Evolutionary conservation across 2,797 vertebrate genomes (phyloP).

Genomic region (Mus spretus): DNA sequence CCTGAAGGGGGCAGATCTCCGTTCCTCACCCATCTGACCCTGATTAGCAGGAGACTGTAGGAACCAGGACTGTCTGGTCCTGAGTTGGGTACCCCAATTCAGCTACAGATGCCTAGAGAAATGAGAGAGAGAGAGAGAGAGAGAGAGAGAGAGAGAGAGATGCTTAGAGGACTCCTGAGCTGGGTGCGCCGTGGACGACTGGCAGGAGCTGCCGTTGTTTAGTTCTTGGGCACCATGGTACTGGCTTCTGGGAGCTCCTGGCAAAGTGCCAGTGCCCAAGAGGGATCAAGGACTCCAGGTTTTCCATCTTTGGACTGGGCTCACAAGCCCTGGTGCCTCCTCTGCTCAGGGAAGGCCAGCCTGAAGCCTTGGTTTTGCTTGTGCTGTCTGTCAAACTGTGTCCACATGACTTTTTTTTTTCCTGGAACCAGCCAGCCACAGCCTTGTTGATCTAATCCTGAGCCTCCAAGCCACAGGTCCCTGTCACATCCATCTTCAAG

Average conservation of each 20-base stretch:
- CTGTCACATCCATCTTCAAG: constrained; percentile 78
- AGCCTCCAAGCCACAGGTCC: constrained; percentile 70
- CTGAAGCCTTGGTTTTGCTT: constrained; percentile 16
- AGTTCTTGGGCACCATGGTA: background rate
- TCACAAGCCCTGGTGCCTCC: background rate
- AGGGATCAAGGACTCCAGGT: background rate
- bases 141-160: background rate
- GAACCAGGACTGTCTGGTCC: background rate
- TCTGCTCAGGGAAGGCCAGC: background rate
- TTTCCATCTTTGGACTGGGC: background rate
- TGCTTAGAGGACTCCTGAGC: background rate
- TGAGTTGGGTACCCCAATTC: background rate
- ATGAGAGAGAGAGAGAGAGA: background rate
- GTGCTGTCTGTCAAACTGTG: constrained; percentile 69
- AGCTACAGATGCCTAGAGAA: background rate
- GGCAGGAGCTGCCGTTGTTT: background rate
- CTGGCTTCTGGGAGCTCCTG: constrained; percentile 24
- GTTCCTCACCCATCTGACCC: background rate
- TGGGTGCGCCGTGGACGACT: background rate
- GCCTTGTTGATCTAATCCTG: constrained; percentile 81
- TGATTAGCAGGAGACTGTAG: background rate
- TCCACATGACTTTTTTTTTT: constrained; percentile 68
- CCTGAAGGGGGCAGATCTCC: background rate
- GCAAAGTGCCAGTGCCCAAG: background rate
- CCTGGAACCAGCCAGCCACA: constrained; percentile 68